These are phyloP conservation scores for Yponomeuta plumbellus DNA, from an alignment of 2,888 invertebrate genomes.

Conservation along the genomic window DNA sequence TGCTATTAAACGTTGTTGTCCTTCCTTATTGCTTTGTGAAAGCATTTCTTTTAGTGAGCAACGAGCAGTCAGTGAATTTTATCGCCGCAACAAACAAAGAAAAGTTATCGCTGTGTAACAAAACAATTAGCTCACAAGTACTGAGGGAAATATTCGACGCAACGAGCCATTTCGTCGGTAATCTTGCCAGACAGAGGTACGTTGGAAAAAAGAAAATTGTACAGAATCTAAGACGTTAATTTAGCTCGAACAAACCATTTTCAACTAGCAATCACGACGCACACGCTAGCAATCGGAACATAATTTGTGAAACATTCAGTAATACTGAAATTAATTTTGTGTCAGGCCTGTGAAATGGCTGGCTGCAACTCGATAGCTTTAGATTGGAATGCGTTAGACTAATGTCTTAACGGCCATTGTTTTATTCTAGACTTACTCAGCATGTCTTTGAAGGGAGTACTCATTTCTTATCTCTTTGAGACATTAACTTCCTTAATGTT, in stretches of 20 bases:
- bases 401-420: no score
- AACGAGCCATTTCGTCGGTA: constrained; percentile 4
- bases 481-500: no score
- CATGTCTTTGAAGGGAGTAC: no score
- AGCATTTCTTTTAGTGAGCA: neutral
- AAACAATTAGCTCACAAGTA: constrained; percentile 24
- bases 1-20: constrained; percentile 12
- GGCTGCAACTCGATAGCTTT: neutral
- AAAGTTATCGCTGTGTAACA: constrained; percentile 21
- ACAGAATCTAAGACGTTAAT: neutral
- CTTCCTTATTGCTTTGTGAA: neutral
- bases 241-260: neutral
- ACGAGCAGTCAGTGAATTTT: neutral
- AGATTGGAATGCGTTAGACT: neutral
- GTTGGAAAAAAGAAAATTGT: neutral
- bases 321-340: neutral
- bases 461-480: no score
- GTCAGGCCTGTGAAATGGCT: neutral
- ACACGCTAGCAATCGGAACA: neutral
- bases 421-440: no score
- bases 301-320: neutral
- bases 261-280: neutral
- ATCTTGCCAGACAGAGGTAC: neutral
- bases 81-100: constrained; percentile 18
- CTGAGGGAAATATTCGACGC: constrained; percentile 6